These are phyloP conservation scores for Lepus oiostolus DNA, from an alignment of 2,797 vertebrate species.

Conservation along the genomic window DNA sequence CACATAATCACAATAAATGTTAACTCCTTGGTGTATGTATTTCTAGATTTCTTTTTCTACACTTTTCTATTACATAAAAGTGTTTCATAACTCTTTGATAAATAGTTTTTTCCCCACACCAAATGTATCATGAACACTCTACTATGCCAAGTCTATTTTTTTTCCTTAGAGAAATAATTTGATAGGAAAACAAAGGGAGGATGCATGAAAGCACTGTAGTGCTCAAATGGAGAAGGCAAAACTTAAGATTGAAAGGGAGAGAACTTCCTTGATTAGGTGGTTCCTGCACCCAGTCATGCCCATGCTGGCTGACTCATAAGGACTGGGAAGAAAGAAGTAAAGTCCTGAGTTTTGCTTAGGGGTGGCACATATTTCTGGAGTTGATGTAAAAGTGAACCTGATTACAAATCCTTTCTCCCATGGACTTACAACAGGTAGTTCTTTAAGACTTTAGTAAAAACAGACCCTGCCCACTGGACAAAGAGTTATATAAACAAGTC, in stretches of 20 bases:
- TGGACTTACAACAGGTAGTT: background rate
- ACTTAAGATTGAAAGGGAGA: background rate
- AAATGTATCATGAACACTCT: background rate
- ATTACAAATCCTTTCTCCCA: background rate
- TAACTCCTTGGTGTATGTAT: background rate
- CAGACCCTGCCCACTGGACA: background rate
- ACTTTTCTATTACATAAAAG: background rate
- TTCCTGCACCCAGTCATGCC: too few relatives aligned
- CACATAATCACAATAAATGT: background rate
- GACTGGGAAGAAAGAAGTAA: background rate
- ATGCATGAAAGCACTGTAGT: background rate
- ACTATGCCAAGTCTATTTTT: background rate
- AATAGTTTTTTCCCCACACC: background rate
- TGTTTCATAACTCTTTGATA: background rate
- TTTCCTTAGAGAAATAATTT: background rate
- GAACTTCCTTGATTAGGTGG: fast-evolving
- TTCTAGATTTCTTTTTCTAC: background rate
- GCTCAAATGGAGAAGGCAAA: background rate
- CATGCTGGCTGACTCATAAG: fast-evolving
- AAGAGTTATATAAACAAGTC: background rate
- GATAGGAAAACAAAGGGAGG: background rate
- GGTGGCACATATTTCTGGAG: background rate
- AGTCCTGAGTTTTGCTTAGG: background rate
- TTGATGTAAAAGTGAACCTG: background rate
- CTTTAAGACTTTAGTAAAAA: background rate